These are phyloP conservation scores for Sinopyrophorus schimmeli DNA, from an alignment of 2,888 invertebrate genomes.

Conservation along the genomic window DNA sequence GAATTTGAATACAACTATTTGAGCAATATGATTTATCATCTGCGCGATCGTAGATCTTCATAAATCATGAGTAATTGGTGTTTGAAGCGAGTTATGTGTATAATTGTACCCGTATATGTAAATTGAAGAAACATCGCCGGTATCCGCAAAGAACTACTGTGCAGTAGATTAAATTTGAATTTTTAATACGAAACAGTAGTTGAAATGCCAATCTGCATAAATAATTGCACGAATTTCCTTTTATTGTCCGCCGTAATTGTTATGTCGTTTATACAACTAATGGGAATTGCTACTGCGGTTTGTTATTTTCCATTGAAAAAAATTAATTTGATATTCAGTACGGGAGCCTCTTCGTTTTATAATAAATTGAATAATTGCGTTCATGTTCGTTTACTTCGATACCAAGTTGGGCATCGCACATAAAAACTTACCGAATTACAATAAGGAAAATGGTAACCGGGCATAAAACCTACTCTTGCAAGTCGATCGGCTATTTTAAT, in stretches of 20 bases:
- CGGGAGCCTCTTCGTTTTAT: slow-evolving; percentile 13
- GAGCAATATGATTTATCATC: slow-evolving; percentile 22
- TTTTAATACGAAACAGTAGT: slow-evolving; percentile 21
- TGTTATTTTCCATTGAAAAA: slow-evolving; percentile 8
- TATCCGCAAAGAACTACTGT: slow-evolving; percentile 21
- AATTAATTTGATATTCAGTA: slow-evolving; percentile 13
- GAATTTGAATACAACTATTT: neutral
- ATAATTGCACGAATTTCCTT: slow-evolving; percentile 12
- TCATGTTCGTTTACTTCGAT: slow-evolving; percentile 22
- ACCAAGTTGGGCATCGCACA: slow-evolving; percentile 12
- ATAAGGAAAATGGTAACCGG: slow-evolving; percentile 18
- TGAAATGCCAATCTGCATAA: slow-evolving; percentile 14
- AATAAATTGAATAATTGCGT: slow-evolving; percentile 22
- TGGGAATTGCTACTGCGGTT: neutral
- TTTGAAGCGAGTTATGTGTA: slow-evolving; percentile 29
- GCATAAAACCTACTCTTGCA: slow-evolving; percentile 14
- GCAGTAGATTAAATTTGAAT: slow-evolving; percentile 19
- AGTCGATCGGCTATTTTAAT: slow-evolving; percentile 4
- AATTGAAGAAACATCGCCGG: slow-evolving; percentile 24
- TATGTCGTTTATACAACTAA: slow-evolving; percentile 14
- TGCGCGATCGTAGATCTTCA: slow-evolving; percentile 27
- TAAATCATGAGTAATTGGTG: slow-evolving; percentile 34
- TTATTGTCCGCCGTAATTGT: slow-evolving; percentile 15
- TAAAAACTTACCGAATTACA: slow-evolving; percentile 22
- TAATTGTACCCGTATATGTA: slow-evolving; percentile 42